These are phyloP conservation scores for Cylindroiulus punctatus DNA, from an alignment of 2,888 invertebrate species.

Conservation along the genomic window DNA sequence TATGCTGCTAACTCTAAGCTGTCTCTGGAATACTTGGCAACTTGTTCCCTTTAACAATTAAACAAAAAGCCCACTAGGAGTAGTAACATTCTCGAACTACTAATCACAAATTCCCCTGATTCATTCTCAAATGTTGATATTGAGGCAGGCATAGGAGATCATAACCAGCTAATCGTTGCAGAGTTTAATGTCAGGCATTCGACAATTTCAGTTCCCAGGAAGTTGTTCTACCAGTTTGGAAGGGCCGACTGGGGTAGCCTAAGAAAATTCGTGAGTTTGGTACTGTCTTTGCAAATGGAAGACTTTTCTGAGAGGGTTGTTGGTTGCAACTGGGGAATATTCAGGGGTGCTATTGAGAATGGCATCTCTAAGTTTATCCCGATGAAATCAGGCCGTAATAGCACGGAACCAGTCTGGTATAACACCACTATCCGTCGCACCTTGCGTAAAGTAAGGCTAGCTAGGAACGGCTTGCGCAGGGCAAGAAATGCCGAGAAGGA, in stretches of 20 bases:
- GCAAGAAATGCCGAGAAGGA: no score
- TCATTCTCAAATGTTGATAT: not conserved
- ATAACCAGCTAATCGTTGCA: not conserved
- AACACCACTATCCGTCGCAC: no score
- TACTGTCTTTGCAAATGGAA: not conserved
- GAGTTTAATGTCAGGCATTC: no score
- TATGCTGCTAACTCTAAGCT: not conserved
- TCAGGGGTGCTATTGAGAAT: no score
- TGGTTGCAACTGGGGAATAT: no score
- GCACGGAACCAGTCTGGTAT: no score
- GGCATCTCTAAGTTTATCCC: no score
- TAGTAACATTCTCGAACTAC: not conserved
- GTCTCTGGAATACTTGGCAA: no score
- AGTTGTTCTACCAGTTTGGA: not conserved
- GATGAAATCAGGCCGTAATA: no score
- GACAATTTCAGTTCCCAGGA: not conserved
- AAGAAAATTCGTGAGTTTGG: not conserved
- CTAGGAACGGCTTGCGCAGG: no score
- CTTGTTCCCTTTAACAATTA: not conserved
- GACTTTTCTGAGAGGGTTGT: no score
- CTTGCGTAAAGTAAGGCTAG: no score
- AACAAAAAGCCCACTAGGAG: not conserved
- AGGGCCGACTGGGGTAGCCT: not conserved
- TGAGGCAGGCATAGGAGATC: conserved; percentile 6
- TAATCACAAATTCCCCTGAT: not conserved